Evolutionary conservation across 2,113 vertebrate species (phyloP).

Genomic region (Trichomycterus rosablanca): DNA sequence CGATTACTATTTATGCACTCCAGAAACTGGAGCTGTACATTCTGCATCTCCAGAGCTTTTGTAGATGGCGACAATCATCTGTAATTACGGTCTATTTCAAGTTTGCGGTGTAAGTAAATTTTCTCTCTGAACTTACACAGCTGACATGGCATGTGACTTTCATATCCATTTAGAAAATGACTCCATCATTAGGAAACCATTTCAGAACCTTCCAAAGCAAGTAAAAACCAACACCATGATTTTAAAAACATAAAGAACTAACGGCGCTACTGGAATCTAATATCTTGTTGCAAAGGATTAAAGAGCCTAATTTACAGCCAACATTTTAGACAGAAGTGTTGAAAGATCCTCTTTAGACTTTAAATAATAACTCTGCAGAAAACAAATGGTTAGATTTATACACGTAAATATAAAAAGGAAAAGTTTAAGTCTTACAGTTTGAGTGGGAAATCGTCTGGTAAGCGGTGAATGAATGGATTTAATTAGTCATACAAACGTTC

Average conservation of each 20-base stretch:
- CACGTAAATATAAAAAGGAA: too few species aligned
- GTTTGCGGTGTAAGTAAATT: background rate
- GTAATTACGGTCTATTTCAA: conserved; percentile 9
- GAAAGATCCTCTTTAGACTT: background rate
- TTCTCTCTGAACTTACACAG: background rate
- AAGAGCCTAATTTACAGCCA: background rate
- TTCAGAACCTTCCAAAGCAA: background rate
- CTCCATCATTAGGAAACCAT: conserved; percentile 12
- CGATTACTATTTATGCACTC: too few species aligned
- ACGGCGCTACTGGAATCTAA: background rate
- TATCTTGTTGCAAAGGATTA: background rate
- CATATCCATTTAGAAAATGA: conserved; percentile 29
- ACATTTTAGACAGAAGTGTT: background rate
- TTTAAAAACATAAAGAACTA: conserved; percentile 1
- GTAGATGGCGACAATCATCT: conserved; percentile 11
- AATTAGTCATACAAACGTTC: background rate
- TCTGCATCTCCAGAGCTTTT: too few species aligned
- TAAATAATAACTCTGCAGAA: too few species aligned
- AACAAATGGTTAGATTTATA: too few species aligned
- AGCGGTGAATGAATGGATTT: conserved; percentile 14
- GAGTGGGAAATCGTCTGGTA: background rate
- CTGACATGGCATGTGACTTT: conserved; percentile 4
- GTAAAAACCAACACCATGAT: background rate
- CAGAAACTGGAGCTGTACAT: background rate
- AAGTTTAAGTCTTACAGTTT: background rate